Conservation (phyloP, 2,888 invertebrate genomes). For the Caenorhabditis uteleia region DNA sequence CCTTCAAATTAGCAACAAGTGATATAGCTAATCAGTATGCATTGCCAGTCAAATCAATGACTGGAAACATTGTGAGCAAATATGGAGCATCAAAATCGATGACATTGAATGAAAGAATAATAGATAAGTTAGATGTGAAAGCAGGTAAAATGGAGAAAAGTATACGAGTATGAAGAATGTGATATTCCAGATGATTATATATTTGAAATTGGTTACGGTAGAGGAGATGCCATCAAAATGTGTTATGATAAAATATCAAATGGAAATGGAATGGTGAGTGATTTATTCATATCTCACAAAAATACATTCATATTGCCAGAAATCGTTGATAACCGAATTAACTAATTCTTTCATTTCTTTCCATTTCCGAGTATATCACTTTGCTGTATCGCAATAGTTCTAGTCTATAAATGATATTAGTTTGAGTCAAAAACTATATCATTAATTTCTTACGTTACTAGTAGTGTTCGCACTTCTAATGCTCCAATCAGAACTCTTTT, state of each 20-base stretch:
- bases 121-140: conserved; percentile 37
- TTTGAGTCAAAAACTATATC: neutral
- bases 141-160: conserved; percentile 8
- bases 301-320: neutral
- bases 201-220: conserved; percentile 66
- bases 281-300: neutral
- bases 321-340: neutral
- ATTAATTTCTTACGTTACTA: conserved; percentile 11
- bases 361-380: neutral
- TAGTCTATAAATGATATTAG: neutral
- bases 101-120: conserved; percentile 40
- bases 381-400: neutral
- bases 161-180: neutral
- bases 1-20: conserved; percentile 40
- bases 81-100: conserved; percentile 26
- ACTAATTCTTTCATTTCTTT: neutral
- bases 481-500: conserved; percentile 34
- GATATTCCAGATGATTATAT: conserved; percentile 52
- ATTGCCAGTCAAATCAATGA: conserved; percentile 40
- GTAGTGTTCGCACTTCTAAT: conserved; percentile 23
- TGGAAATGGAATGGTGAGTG: conserved; percentile 45
- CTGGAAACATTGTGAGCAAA: conserved; percentile 40
- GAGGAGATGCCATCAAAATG: conserved; percentile 55
- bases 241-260: conserved; percentile 39
- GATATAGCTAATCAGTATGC: conserved; percentile 47